Percentiles rank a stretch among this genome's conserved stretches.
These are phyloP conservation scores for Pollicipes pollicipes DNA, from an alignment of 1,140 invertebrate species.

Conservation along the genomic window DNA sequence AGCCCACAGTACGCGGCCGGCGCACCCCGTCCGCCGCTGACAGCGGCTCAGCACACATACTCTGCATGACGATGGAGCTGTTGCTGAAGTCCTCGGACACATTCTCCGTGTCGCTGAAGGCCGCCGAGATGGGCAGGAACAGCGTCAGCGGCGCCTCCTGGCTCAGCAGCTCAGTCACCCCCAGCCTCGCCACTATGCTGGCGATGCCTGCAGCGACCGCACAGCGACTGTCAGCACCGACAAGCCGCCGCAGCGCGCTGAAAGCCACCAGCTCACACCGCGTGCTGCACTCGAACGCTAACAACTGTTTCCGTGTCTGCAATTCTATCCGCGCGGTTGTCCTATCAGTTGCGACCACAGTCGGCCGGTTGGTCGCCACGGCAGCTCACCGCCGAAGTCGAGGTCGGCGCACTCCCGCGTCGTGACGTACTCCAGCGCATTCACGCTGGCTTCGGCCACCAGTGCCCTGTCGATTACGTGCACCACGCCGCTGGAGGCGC, in stretches of 20 bases:
- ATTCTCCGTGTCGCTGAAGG: slow-evolving; percentile 13
- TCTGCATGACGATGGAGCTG: slow-evolving; percentile 12
- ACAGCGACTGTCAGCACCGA: not conserved
- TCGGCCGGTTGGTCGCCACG: too few relatives aligned
- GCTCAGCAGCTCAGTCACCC: not conserved
- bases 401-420: not conserved
- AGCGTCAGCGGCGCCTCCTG: slow-evolving; percentile 15
- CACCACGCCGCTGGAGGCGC: slow-evolving; percentile 16
- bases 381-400: not conserved
- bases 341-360: too few relatives aligned
- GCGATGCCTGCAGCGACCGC: not conserved
- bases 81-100: slow-evolving; percentile 13
- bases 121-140: slow-evolving; percentile 16
- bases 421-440: not conserved
- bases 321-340: too few relatives aligned
- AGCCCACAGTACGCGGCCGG: too few relatives aligned
- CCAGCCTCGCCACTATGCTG: not conserved
- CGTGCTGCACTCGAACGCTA: too few relatives aligned
- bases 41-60: too few relatives aligned
- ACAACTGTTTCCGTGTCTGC: too few relatives aligned
- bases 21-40: too few relatives aligned
- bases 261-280: not conserved
- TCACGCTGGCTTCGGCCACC: slow-evolving; percentile 14
- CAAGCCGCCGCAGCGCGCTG: too few relatives aligned
- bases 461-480: slow-evolving; percentile 17